Evolutionary conservation across 2,888 invertebrate species (phyloP), one percentile per base, ranked within the genome.

Genomic region (Aproaerema taeniolella): DNA sequence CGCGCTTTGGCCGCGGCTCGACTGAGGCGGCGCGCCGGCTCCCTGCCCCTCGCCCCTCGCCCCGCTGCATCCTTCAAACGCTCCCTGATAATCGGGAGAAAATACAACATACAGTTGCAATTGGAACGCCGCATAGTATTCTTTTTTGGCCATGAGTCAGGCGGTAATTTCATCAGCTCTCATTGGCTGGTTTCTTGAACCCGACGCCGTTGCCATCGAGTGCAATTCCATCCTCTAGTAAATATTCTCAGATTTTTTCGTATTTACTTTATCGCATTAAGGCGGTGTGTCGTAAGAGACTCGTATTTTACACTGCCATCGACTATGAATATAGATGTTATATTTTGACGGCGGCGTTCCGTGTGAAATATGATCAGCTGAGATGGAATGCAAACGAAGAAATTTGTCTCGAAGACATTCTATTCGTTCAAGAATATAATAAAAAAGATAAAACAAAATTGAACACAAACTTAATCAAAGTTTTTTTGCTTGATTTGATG

Each of bases 11-110:
- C 47, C 61, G 47, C 69, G 67, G 61, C 58, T 61, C 61, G 70
- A 83, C 83, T 82, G 80, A 66, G 72, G 74, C 74, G 71, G 67
- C 72, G 67, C 63, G 53, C 46, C 48, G 43, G 40, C 53, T 47
- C 52, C 50, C 53, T 47, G 51, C 50, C 50, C 44, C 52, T 47
- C 52, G 50, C 43, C 41, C 14, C 39, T 13, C 15, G 38, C 64
- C 67, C 63, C 61, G 71, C 74, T 80, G 83, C 82, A 82, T 79
- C 80, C 78, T 75, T 77, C 76, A 72, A 75, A 76, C 59, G 70
- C 67, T 72, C 74, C 70, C 75, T 75, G 76, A 79, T 81, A 75
- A 83, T 81, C 78, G 77, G 70, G 80, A 79, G 81, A 78, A 77
- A 72, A 79, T 77, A 78, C 76, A 70, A 76, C 73, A 71, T 63